phyloP scores from a whole-genome alignment of 2,888 invertebrate species.

The Tetropium fuscum region DNA sequence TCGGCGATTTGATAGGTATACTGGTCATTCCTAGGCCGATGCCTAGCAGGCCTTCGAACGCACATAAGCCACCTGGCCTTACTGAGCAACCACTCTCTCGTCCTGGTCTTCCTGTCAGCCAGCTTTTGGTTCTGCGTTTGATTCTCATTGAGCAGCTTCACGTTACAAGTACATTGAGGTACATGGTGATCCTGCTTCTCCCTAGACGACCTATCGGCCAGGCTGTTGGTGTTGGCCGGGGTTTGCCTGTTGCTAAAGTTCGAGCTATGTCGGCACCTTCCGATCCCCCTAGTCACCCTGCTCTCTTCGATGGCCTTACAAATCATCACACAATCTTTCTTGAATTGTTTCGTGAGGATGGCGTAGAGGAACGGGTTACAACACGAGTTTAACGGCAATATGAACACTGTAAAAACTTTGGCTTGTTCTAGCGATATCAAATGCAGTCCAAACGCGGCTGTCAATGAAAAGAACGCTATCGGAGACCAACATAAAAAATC shows the following conservation, averaged over 20 bases:
- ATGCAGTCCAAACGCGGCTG: constrained; percentile 92
- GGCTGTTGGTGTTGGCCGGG: constrained; percentile 87
- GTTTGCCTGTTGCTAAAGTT: constrained; percentile 91
- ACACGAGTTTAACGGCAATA: constrained; percentile 95
- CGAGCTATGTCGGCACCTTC: constrained; percentile 86
- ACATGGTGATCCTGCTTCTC: constrained; percentile 74
- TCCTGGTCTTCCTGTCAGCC: constrained; percentile 58
- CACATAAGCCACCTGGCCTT: constrained; percentile 69
- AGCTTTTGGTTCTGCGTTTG: constrained; percentile 51
- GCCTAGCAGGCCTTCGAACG: constrained; percentile 59
- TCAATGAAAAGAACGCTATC: constrained; percentile 94
- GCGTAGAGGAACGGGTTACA: constrained; percentile 99
- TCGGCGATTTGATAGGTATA: constrained; percentile 83
- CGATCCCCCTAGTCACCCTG: constrained; percentile 88
- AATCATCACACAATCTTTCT: constrained; percentile 95
- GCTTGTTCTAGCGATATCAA: constrained; percentile 95
- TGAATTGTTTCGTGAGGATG: constrained; percentile 97
- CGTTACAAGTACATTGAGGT: constrained; percentile 72
- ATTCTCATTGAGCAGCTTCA: constrained; percentile 69
- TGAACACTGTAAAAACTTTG: constrained; percentile 95
- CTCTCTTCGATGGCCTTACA: constrained; percentile 97
- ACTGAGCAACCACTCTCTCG: constrained; percentile 63
- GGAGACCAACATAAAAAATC: constrained; percentile 99
- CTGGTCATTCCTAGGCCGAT: constrained; percentile 71
- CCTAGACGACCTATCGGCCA: constrained; percentile 83